A percentile compares a stretch with the other conserved stretches of the same genome.
phyloP scores from a whole-genome alignment of 2,797 vertebrate species.

The Potorous gilbertii region DNA sequence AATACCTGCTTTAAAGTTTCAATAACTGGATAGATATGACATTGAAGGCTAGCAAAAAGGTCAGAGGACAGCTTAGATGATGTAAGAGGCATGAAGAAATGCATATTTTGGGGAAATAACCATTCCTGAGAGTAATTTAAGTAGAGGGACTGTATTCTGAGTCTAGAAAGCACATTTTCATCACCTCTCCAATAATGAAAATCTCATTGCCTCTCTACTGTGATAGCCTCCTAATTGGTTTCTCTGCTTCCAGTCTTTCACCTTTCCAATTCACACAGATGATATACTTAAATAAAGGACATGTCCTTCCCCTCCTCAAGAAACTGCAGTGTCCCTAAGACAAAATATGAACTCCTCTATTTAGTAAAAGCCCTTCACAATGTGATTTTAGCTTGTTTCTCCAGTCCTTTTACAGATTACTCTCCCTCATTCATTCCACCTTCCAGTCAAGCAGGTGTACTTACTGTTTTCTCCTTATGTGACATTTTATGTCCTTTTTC shows the following conservation, averaged over 20 bases:
- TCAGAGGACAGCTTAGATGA: background rate
- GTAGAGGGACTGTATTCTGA: background rate
- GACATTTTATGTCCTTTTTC: background rate
- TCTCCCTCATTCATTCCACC: background rate
- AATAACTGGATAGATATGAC: conserved; percentile 26
- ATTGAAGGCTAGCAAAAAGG: background rate
- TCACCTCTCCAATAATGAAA: background rate
- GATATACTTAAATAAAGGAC: background rate
- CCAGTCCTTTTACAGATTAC: no score
- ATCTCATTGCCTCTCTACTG: background rate
- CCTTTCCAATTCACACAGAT: background rate
- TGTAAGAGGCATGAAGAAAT: conserved; percentile 17
- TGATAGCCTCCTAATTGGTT: background rate
- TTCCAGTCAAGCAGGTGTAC: background rate
- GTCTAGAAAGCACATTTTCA: background rate
- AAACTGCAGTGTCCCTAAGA: background rate
- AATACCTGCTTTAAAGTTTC: conserved; percentile 19
- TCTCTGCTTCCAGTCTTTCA: no score
- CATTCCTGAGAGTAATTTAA: conserved; percentile 16
- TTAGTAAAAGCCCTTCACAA: background rate
- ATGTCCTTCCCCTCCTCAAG: background rate
- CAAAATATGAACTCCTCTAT: background rate
- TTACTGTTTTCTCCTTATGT: background rate
- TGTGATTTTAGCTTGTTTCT: background rate
- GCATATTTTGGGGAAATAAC: background rate